phyloP scores from a whole-genome alignment of 2,888 invertebrate species.

The Rotaria macrura region DNA sequence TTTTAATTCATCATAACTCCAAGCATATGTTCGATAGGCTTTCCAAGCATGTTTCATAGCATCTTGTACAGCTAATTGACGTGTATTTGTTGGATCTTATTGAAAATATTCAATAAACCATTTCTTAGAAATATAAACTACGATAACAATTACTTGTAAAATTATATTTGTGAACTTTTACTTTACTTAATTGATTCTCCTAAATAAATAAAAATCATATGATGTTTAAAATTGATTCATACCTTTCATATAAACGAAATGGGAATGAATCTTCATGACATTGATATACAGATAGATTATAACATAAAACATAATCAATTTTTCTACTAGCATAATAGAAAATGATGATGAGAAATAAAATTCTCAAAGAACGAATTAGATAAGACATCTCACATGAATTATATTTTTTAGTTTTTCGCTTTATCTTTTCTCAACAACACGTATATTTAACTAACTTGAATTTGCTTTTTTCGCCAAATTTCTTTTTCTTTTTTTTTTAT shows the following conservation, averaged over 20 bases:
- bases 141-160: not conserved
- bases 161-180: no score
- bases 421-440: not conserved
- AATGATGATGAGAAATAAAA: not conserved
- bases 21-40: conserved; percentile 86
- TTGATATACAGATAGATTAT: not conserved
- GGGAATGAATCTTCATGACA: not conserved
- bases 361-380: not conserved
- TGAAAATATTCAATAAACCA: not conserved
- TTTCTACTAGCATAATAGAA: not conserved
- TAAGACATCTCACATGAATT: not conserved
- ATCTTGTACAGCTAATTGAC: conserved; percentile 28
- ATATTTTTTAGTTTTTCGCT: not conserved
- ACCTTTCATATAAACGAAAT: not conserved
- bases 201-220: not conserved
- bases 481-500: not conserved
- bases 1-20: conserved; percentile 93
- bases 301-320: not conserved
- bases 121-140: no score
- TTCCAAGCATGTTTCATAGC: conserved; percentile 71
- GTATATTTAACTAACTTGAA: not conserved
- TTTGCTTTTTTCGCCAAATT: not conserved
- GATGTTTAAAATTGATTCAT: not conserved
- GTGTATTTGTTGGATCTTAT: conserved; percentile 23
- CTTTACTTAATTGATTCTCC: not conserved